A percentile compares a stretch with the other conserved stretches of the same genome.
Conservation (phyloP, 2,888 invertebrate species). For the Oegoconia quadripuncta region DNA sequence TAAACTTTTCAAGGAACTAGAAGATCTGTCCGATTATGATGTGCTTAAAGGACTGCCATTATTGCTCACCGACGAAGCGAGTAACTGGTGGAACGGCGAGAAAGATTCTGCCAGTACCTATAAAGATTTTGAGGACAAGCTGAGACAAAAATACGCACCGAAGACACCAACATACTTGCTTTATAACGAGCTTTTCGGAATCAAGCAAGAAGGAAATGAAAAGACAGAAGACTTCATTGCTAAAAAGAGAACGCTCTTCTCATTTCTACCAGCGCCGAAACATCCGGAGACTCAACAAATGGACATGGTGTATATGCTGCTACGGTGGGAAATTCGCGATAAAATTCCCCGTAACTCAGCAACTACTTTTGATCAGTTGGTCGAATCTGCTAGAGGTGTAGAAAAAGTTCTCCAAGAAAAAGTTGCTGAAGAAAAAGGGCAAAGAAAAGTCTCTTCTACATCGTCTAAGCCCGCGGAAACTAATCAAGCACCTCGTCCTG, state of each 20-base stretch:
- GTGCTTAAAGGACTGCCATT: too few species aligned
- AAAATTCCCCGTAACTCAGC: not conserved
- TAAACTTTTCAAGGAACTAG: too few species aligned
- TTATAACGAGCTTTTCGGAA: conserved; percentile 14
- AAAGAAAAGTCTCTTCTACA: not conserved
- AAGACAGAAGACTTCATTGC: conserved; percentile 16
- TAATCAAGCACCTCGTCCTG: not conserved
- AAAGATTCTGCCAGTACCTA: conserved; percentile 10
- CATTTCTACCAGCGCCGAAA: not conserved
- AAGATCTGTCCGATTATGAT: too few species aligned
- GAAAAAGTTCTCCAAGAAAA: conserved; percentile 3
- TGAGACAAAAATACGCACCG: conserved; percentile 15
- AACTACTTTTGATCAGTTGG: not conserved
- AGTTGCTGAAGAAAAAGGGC: not conserved
- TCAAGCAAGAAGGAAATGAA: conserved; percentile 5
- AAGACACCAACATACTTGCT: conserved; percentile 12
- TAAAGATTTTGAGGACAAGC: conserved; percentile 8
- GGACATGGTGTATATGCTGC: conserved; percentile 7
- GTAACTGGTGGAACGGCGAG: conserved; percentile 16
- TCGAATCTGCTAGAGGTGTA: conserved; percentile 2
- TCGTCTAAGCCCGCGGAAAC: not conserved
- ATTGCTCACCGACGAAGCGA: conserved; percentile 10
- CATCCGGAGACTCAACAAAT: conserved; percentile 5
- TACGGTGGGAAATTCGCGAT: conserved; percentile 3
- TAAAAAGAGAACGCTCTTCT: conserved; percentile 1